These are phyloP conservation scores for Pedetes capensis DNA, from an alignment of 2,113 vertebrate genomes.

Conservation along the genomic window DNA sequence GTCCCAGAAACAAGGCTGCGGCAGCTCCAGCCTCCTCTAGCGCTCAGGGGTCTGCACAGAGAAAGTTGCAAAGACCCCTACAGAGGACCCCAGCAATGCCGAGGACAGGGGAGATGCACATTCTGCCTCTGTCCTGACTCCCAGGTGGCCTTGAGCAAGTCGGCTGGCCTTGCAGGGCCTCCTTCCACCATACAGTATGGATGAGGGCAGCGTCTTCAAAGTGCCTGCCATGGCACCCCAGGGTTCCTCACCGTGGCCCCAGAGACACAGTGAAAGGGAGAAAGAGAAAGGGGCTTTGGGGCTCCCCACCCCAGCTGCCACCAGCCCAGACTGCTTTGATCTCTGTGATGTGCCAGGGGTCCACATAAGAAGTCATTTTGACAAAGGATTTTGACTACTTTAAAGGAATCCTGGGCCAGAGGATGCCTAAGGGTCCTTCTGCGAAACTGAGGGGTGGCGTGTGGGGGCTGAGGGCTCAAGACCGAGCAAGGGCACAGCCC, in stretches of 20 bases:
- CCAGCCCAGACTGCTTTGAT: background rate
- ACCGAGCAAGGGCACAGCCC: background rate
- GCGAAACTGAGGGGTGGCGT: background rate
- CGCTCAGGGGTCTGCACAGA: fast-evolving
- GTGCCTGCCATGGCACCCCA: background rate
- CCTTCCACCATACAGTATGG: too few relatives aligned
- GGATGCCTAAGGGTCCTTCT: background rate
- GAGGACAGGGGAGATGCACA: background rate
- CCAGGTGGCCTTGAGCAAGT: background rate
- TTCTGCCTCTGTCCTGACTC: background rate
- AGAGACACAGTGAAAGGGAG: background rate
- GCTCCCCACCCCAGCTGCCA: too few relatives aligned
- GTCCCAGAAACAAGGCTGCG: background rate
- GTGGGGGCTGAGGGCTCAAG: too few relatives aligned
- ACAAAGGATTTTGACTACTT: background rate
- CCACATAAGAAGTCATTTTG: background rate
- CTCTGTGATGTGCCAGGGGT: too few relatives aligned
- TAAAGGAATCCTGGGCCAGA: background rate
- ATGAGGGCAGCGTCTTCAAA: background rate
- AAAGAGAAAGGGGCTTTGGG: too few relatives aligned
- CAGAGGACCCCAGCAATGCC: fast-evolving
- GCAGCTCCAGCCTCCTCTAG: background rate
- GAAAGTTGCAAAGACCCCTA: background rate
- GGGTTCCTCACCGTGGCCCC: background rate
- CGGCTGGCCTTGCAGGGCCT: fast-evolving